These are phyloP conservation scores for Blera fallax DNA, from an alignment of 2,888 invertebrate genomes.

Conservation along the genomic window DNA sequence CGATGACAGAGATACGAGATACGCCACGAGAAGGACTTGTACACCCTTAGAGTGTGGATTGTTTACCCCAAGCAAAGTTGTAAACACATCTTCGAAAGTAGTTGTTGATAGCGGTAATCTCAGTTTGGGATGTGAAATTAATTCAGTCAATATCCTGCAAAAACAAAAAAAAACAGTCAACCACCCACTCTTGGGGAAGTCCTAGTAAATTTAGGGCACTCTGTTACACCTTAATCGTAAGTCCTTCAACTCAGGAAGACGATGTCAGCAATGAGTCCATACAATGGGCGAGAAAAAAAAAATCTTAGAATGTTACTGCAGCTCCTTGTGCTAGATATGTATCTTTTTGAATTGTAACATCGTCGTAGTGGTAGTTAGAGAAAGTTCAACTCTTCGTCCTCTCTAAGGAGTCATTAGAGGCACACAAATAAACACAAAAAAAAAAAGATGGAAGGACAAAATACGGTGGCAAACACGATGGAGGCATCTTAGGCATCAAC, in stretches of 20 bases:
- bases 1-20: slow-evolving; percentile 44
- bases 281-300: background rate
- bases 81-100: slow-evolving; percentile 70
- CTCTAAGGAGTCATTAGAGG: slow-evolving; percentile 64
- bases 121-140: slow-evolving; percentile 66
- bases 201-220: slow-evolving; percentile 27
- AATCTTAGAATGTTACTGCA: slow-evolving; percentile 47
- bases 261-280: background rate
- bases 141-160: slow-evolving; percentile 65
- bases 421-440: slow-evolving; percentile 27
- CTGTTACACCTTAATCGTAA: slow-evolving; percentile 35
- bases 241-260: slow-evolving; percentile 29
- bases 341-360: slow-evolving; percentile 48
- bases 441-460: background rate
- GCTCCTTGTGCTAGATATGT: slow-evolving; percentile 55
- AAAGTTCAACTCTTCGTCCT: slow-evolving; percentile 41
- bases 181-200: background rate
- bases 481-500: slow-evolving; percentile 24
- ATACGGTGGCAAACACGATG: slow-evolving; percentile 10
- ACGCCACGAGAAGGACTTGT: background rate
- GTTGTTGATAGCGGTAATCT: slow-evolving; percentile 70
- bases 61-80: slow-evolving; percentile 64
- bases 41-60: slow-evolving; percentile 9
- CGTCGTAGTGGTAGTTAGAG: slow-evolving; percentile 1
- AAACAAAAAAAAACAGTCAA: background rate